Conservation (phyloP, 2,797 vertebrate genomes). For the Scleropages formosus region DNA sequence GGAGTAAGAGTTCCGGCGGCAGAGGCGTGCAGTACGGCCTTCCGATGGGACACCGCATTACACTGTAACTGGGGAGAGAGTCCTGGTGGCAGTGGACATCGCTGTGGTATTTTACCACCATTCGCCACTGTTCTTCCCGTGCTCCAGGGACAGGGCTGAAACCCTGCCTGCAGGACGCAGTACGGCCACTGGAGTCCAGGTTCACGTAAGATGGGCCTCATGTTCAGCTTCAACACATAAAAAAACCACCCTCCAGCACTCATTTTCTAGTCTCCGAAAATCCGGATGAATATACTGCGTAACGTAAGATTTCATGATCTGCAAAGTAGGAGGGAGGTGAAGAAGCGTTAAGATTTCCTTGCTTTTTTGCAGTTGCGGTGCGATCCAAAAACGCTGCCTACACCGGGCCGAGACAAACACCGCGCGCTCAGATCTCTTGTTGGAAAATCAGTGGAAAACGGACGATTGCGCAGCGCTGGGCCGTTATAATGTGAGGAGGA, state of each 20-base stretch:
- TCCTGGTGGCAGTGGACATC: neutral
- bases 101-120: neutral
- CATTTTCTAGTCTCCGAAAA: neutral
- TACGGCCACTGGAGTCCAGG: neutral
- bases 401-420: too few relatives aligned
- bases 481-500: too few relatives aligned
- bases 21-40: neutral
- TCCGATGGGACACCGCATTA: neutral
- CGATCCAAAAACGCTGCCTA: too few relatives aligned
- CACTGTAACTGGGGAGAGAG: too few relatives aligned
- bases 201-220: slow-evolving; percentile 13
- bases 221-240: slow-evolving; percentile 4
- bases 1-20: too few relatives aligned
- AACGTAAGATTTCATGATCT: too few relatives aligned
- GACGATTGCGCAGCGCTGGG: too few relatives aligned
- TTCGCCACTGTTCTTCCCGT: neutral
- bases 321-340: neutral
- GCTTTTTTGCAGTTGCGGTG: neutral
- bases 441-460: too few relatives aligned
- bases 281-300: too few relatives aligned
- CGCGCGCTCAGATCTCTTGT: too few relatives aligned
- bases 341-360: neutral
- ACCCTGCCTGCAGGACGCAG: neutral
- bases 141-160: slow-evolving; percentile 10
- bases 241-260: neutral